phyloP scores from a whole-genome alignment of 2,797 vertebrate genomes.

The Siniperca obscura region DNA sequence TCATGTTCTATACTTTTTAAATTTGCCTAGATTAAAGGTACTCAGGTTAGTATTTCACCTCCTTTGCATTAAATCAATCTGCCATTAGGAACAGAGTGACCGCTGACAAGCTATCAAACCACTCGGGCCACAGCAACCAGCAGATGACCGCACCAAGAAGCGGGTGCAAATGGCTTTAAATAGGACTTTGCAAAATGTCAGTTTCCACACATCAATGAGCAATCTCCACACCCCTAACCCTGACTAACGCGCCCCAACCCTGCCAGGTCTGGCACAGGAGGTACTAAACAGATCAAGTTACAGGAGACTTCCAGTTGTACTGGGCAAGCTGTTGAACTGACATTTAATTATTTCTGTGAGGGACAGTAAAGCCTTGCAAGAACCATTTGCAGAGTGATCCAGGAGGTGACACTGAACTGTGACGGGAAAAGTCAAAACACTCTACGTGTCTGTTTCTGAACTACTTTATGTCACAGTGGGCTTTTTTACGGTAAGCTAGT shows the following conservation, averaged over 20 bases:
- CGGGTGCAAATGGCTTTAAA: conserved; percentile 57
- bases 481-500: neutral
- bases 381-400: conserved; percentile 20
- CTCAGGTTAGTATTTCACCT: conserved; percentile 22
- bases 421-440: neutral
- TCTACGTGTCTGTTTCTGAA: neutral
- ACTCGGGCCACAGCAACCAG: conserved; percentile 40
- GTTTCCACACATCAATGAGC: conserved; percentile 61
- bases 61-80: conserved; percentile 25
- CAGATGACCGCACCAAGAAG: conserved; percentile 57
- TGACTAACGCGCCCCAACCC: conserved; percentile 27
- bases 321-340: conserved; percentile 26
- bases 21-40: neutral
- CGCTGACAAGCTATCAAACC: conserved; percentile 56
- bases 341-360: conserved; percentile 30
- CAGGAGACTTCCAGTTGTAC: conserved; percentile 10
- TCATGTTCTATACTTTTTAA: neutral
- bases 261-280: conserved; percentile 29
- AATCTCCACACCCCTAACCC: conserved; percentile 35
- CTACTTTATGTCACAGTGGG: neutral
- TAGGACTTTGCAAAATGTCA: conserved; percentile 70
- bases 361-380: conserved; percentile 9
- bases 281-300: conserved; percentile 43
- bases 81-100: conserved; percentile 32
- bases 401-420: conserved; percentile 12